Evolutionary conservation across 1,140 invertebrate species (phyloP).

Genomic region (Polyergus mexicanus): DNA sequence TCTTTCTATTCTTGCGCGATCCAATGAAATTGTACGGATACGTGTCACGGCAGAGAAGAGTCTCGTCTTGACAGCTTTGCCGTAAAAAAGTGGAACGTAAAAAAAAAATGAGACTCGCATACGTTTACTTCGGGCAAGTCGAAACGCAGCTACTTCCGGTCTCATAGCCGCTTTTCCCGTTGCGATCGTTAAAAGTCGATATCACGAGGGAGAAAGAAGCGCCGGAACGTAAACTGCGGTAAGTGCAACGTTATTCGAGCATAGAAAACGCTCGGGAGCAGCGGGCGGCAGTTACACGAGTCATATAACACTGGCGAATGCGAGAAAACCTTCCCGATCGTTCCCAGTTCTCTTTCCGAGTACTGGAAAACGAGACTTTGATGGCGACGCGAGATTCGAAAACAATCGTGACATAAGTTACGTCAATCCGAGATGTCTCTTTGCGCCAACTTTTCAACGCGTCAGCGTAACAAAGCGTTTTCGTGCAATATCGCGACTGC

Average conservation of each 20-base stretch:
- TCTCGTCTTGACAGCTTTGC: not conserved
- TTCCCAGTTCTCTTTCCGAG: conserved; percentile 31
- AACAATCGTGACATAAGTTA: conserved; percentile 60
- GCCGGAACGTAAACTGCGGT: conserved; percentile 59
- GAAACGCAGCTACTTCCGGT: conserved; percentile 44
- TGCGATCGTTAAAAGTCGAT: conserved; percentile 71
- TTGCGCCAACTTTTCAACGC: conserved; percentile 43
- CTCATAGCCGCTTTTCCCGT: conserved; percentile 39
- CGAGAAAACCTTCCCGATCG: conserved; percentile 52
- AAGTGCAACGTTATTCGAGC: conserved; percentile 69
- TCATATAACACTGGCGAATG: conserved; percentile 60
- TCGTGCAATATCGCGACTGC: no score
- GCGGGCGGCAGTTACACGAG: conserved; percentile 54
- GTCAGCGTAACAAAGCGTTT: not conserved
- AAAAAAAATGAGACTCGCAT: not conserved
- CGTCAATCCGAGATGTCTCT: conserved; percentile 27
- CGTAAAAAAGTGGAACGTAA: conserved; percentile 19
- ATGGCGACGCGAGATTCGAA: conserved; percentile 53
- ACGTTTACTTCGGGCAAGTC: conserved; percentile 26
- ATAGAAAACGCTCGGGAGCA: conserved; percentile 52
- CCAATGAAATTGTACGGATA: not conserved
- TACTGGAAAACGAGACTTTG: conserved; percentile 64
- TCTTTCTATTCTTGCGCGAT: conserved; percentile 25
- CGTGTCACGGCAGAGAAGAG: conserved; percentile 17
- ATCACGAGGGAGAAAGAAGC: conserved; percentile 57